A percentile compares a stretch with the other conserved stretches of the same genome.
Conservation (phyloP, 2,888 invertebrate genomes). For the Andrena minutula region DNA sequence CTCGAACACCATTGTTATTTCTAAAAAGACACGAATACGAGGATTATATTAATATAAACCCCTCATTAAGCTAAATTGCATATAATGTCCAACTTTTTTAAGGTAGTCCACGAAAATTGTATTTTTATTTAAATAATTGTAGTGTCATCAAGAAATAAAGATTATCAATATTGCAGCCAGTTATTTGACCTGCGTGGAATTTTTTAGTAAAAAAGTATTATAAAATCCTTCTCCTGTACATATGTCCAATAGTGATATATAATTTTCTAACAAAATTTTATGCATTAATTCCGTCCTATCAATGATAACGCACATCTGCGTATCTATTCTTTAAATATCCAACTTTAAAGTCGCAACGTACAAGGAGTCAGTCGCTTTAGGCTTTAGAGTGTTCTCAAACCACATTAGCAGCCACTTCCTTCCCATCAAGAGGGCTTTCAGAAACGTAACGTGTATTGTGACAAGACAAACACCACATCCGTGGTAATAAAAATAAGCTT, state of each 20-base stretch:
- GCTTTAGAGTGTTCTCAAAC: constrained; percentile 22
- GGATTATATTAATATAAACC: too few relatives aligned
- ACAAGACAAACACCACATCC: constrained; percentile 74
- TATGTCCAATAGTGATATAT: too few relatives aligned
- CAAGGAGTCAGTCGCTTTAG: constrained; percentile 8
- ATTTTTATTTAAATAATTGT: too few relatives aligned
- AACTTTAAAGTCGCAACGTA: not conserved
- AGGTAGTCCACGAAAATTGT: too few relatives aligned
- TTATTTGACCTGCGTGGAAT: not conserved
- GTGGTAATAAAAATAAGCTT: constrained; percentile 53
- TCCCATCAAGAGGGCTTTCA: constrained; percentile 34
- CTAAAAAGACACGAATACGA: not conserved
- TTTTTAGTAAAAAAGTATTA: too few relatives aligned
- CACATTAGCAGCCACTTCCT: constrained; percentile 59
- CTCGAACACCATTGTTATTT: not conserved
- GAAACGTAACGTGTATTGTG: constrained; percentile 42
- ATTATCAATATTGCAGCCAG: too few relatives aligned
- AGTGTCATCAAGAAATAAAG: too few relatives aligned
- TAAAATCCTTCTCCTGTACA: too few relatives aligned
- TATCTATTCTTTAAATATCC: not conserved
- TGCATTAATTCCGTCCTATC: not conserved
- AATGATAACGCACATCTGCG: too few relatives aligned
- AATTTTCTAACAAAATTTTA: not conserved
- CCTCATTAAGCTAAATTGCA: too few relatives aligned
- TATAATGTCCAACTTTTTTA: too few relatives aligned